phyloP scores from a whole-genome alignment of 1,140 invertebrate species.

The Panagrolaimus sp. region DNA sequence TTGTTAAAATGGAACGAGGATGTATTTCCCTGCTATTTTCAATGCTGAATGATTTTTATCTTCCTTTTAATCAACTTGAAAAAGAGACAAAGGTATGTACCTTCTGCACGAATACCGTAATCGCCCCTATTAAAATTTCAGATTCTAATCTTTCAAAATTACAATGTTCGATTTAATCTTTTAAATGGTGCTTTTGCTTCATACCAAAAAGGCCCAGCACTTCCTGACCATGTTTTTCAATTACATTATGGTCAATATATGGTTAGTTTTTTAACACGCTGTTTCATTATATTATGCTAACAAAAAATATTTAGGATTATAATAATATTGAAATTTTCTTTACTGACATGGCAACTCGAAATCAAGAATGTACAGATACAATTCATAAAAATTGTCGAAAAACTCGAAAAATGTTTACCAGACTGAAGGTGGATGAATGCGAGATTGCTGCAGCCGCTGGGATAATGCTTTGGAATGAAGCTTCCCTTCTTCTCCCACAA shows the following conservation, averaged over 20 bases:
- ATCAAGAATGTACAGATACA: not conserved
- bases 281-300: not conserved
- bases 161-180: not conserved
- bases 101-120: not conserved
- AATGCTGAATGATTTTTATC: not conserved
- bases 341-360: not conserved
- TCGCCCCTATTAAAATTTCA: not conserved
- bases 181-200: not conserved
- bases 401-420: not conserved
- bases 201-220: not conserved
- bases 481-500: not conserved
- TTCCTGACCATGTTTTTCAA: not conserved
- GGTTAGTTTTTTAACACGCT: not conserved
- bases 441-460: not conserved
- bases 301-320: not conserved
- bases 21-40: not conserved
- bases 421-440: not conserved
- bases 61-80: conserved; percentile 2
- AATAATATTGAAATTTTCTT: not conserved
- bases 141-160: conserved; percentile 2
- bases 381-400: not conserved
- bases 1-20: not conserved
- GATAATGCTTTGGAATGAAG: conserved; percentile 5
- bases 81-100: conserved; percentile 4
- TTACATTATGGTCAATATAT: not conserved